Evolutionary conservation across 2,113 vertebrate genomes (phyloP), one percentile per base, ranked within the genome.

Genomic region (Uria aalge): DNA sequence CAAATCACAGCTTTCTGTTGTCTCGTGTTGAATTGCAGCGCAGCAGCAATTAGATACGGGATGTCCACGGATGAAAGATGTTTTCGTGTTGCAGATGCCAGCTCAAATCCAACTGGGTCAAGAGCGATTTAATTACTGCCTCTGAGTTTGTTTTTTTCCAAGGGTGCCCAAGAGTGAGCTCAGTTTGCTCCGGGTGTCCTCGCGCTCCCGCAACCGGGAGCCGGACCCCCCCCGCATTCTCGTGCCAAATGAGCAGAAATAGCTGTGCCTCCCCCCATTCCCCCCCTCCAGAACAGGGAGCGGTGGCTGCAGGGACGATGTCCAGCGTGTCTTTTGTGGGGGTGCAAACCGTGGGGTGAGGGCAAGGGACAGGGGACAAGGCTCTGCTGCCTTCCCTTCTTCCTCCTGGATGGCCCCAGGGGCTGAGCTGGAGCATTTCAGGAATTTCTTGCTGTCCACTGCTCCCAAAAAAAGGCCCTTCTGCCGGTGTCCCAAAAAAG

Each of bases 81-180:
- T 67, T 93, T 91, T 68, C 27, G 0, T 48, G 64, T 45, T 34
- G 68, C 91, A 68, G 88, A 81, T 89, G 94, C 91, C 89, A 38
- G 34, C n/a, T 87, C 72, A 60, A 69, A 95, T 86, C 79, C 90
- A 95, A 90, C 67, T 94, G 92, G 96, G 95, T 93, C 91, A 92
- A 4, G 36, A 92, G 91, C 78, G 96, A 90, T 95, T 97, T 95
- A 92, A 87, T 95, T 91, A 86, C 69, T 82, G 90, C 73, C 89
- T 88, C 81, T 40, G 92, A 85, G 8, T 29, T 15, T 52, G 27
- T 52, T 52, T 52, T 53, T 53, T 43, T 80, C 71, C 36, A 40
- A 62, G 73, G 66, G 59, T 78, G 81, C 68, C 69, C 43, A 29
- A 34, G 47, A 34, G 47, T 0, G 2, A 80, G 67, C 88, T 77